Percentiles rank a stretch among this genome's conserved stretches.
phyloP scores from a whole-genome alignment of 2,888 invertebrate genomes.

The Erpobdella octoculata region DNA sequence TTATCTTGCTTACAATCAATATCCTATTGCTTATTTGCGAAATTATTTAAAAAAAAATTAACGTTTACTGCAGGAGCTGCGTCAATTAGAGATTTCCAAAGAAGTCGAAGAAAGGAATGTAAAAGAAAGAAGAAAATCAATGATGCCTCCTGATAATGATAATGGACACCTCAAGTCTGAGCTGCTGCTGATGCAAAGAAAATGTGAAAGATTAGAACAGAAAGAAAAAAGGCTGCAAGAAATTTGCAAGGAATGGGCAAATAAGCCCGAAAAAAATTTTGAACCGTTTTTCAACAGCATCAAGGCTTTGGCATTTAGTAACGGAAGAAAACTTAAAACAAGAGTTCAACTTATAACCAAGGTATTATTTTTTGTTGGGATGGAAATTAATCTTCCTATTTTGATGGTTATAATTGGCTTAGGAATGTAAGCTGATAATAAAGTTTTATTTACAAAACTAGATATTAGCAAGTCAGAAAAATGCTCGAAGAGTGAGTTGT shows the following conservation, averaged over 20 bases:
- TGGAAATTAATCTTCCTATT: not conserved
- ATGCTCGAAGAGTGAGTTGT: not conserved
- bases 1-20: no score
- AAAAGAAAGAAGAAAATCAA: conserved; percentile 32
- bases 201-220: conserved; percentile 48
- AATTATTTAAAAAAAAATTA: not conserved
- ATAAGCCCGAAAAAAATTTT: conserved; percentile 45
- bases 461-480: conserved; percentile 14
- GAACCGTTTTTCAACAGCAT: conserved; percentile 47
- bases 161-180: conserved; percentile 49
- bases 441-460: not conserved
- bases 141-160: conserved; percentile 36
- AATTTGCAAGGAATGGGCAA: conserved; percentile 47
- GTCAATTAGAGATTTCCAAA: conserved; percentile 46
- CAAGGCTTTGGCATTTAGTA: conserved; percentile 48
- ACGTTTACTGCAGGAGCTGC: conserved; percentile 49
- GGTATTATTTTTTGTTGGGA: conserved; percentile 38
- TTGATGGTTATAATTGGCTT: not conserved
- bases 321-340: conserved; percentile 49
- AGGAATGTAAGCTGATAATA: not conserved
- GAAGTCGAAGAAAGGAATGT: conserved; percentile 37
- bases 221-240: conserved; percentile 51
- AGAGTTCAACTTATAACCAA: conserved; percentile 47
- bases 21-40: not conserved
- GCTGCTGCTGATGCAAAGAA: conserved; percentile 47